A percentile compares a stretch with the other conserved stretches of the same genome.
These are phyloP conservation scores for Conistra vaccinii DNA, from an alignment of 2,888 invertebrate genomes.

Conservation along the genomic window DNA sequence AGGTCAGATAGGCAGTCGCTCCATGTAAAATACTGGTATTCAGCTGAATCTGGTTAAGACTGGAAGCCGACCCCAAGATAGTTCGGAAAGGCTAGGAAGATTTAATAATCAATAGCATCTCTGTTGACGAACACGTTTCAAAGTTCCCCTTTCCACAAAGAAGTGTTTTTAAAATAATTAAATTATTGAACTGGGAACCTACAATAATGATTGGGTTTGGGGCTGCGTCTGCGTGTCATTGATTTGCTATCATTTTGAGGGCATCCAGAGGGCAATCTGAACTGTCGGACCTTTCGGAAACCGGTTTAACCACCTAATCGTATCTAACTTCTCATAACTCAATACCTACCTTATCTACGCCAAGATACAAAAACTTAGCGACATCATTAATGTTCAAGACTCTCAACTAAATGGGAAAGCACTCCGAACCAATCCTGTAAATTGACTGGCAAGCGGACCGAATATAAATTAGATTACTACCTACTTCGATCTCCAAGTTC, in stretches of 20 bases:
- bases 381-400: background rate
- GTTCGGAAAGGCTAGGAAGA: too few species aligned
- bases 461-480: conserved; percentile 40
- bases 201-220: background rate
- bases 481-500: conserved; percentile 17
- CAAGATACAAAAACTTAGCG: background rate
- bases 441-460: conserved; percentile 13
- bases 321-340: background rate
- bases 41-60: too few species aligned
- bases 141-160: background rate
- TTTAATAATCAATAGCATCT: background rate
- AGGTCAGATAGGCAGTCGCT: too few species aligned
- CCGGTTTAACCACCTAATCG: background rate
- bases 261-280: background rate
- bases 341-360: background rate
- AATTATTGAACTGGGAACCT: background rate
- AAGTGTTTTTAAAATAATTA: too few species aligned
- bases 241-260: background rate
- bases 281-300: background rate
- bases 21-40: too few species aligned
- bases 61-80: too few species aligned
- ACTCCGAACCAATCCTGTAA: conserved; percentile 20
- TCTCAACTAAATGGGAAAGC: conserved; percentile 29
- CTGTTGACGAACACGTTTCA: background rate
- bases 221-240: too few species aligned